Evolutionary conservation across 2,113 vertebrate species (phyloP).

Genomic region (Sapajus apella): DNA sequence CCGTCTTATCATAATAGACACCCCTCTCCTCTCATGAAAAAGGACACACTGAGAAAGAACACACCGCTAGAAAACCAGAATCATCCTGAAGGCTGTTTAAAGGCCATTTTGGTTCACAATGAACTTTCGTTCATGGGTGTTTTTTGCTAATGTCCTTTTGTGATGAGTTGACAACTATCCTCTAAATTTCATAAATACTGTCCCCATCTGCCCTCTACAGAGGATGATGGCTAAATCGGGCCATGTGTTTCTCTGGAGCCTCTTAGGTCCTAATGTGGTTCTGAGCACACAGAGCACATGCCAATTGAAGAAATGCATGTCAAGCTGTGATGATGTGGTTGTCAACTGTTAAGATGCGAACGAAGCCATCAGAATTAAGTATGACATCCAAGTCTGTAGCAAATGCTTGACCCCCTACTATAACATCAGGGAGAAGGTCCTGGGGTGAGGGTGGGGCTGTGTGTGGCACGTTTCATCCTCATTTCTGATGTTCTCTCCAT

Average conservation of each 20-base stretch:
- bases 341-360: neutral
- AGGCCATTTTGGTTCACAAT: accelerated
- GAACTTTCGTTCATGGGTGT: accelerated
- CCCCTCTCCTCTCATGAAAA: neutral
- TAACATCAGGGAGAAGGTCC: neutral
- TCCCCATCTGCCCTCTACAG: neutral
- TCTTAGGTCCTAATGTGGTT: neutral
- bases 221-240: neutral
- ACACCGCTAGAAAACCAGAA: neutral
- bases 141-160: neutral
- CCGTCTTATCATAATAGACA: neutral
- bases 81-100: neutral
- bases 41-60: neutral
- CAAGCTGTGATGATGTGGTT: neutral
- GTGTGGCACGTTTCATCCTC: neutral
- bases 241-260: neutral
- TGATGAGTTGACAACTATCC: neutral
- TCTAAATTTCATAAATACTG: neutral
- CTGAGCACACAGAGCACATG: neutral
- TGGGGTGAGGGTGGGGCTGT: too few species aligned
- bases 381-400: neutral
- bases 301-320: accelerated
- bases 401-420: neutral
- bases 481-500: neutral
- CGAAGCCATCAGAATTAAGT: neutral